Conservation (phyloP, 2,797 vertebrate species). For the Gymnoscopelus braueri region DNA sequence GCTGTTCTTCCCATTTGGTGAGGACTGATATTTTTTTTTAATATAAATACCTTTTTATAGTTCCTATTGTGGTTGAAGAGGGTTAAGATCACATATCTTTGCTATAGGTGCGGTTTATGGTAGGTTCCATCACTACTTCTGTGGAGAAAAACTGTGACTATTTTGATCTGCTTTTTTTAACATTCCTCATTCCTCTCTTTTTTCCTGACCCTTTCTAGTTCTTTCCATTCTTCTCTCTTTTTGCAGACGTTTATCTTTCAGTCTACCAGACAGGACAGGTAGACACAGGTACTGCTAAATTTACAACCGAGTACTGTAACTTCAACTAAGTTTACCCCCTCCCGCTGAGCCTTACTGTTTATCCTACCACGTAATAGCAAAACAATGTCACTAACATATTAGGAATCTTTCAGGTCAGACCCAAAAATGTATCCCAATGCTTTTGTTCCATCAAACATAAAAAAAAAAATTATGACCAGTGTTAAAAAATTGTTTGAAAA, state of each 20-base stretch:
- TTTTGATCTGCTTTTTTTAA: slow-evolving; percentile 81
- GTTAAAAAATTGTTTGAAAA: too few species aligned
- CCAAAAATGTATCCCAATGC: slow-evolving; percentile 66
- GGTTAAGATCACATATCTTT: not conserved
- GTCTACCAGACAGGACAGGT: slow-evolving; percentile 99
- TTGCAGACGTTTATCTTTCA: slow-evolving; percentile 99
- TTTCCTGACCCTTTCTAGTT: slow-evolving; percentile 97
- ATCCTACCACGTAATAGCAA: slow-evolving; percentile 87
- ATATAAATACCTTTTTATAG: not conserved
- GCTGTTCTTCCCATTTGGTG: slow-evolving; percentile 34
- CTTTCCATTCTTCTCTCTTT: slow-evolving; percentile 98
- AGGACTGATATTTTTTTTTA: slow-evolving; percentile 22
- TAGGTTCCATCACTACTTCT: slow-evolving; percentile 77
- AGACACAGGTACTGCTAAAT: slow-evolving; percentile 99
- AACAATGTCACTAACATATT: slow-evolving; percentile 87
- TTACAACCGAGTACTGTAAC: slow-evolving; percentile 78
- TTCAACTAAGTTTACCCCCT: slow-evolving; percentile 63
- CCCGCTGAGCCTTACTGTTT: slow-evolving; percentile 55
- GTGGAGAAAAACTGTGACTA: slow-evolving; percentile 84
- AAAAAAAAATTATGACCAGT: too few species aligned
- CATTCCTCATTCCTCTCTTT: slow-evolving; percentile 91
- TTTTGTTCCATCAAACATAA: too few species aligned
- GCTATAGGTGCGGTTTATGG: slow-evolving; percentile 74
- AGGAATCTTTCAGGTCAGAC: slow-evolving; percentile 88
- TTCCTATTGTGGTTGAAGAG: slow-evolving; percentile 1